phyloP scores from a whole-genome alignment of 2,797 vertebrate species.

The Danio aesculapii region DNA sequence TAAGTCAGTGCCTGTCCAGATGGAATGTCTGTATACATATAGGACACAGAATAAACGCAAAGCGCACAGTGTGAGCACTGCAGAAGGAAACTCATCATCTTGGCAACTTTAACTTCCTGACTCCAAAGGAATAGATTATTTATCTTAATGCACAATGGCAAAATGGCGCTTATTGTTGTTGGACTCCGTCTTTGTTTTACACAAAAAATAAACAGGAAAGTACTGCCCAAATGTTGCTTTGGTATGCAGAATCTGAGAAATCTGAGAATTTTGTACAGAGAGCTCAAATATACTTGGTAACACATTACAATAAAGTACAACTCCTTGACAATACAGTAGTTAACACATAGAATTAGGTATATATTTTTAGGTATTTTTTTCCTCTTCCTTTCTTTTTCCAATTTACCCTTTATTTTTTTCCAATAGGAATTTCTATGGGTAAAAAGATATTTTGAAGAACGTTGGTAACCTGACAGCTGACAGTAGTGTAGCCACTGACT shows the following conservation, averaged over 20 bases:
- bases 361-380: no score
- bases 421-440: no score
- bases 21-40: conserved; percentile 8
- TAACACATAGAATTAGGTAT: background rate
- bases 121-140: conserved; percentile 15
- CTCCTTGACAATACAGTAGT: background rate
- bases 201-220: conserved; percentile 33
- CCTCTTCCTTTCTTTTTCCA: no score
- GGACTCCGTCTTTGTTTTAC: conserved; percentile 7
- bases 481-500: no score
- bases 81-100: background rate
- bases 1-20: conserved; percentile 14
- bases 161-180: conserved; percentile 18
- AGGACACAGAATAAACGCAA: background rate
- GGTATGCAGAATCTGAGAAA: background rate
- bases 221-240: conserved; percentile 15
- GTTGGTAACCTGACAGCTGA: no score
- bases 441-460: no score
- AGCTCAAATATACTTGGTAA: conserved; percentile 15
- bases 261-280: conserved; percentile 23
- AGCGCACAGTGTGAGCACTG: background rate
- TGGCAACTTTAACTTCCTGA: conserved; percentile 5
- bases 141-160: conserved; percentile 32
- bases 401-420: no score
- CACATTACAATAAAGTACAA: background rate